Base-by-base conservation (phyloP, 1,140 invertebrate species). In the Leptopilina clavipes region DNA sequence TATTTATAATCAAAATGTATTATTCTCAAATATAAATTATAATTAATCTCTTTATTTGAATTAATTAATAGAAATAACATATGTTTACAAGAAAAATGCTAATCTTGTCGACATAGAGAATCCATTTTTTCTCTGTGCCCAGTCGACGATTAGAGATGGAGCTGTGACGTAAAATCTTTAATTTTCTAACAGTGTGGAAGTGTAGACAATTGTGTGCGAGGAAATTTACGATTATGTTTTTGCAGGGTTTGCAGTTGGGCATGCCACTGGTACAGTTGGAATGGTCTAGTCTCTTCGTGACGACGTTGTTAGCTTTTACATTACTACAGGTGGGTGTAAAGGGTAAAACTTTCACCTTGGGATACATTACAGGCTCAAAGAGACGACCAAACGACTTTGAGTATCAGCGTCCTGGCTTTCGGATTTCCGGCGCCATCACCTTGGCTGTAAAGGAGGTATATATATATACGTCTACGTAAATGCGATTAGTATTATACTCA, bases 341-440 rank as follows among this genome's bases (percentile, higher is more conserved):
- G 48, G 84, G 83, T 9, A 83, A 85, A n/a, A 89, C 84, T 1
- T 94, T 94, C 83, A 93, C 92, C 22, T 88, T 96, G 65, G 94
- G 94, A n/a, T 96, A 95, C 85, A 88, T 96, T 52, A 96, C 95
- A 0, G 96, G 96, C 0, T 96, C 95, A 0, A 93, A 95, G 81
- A 89, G 96, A 54, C 90, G 92, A 52, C 93, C 93, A 9, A 94
- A 94, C 2, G 95, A 97, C 87, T 89, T 93, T 45, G 94, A 94
- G 82, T 97, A 97, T 87, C 92, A 93, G 56, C 91, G 94, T 77
- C 96, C 96, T 0, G 96, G 95, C 14, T 85, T 92, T 12, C 92
- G 91, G 48, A 94, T 95, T 79, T 95, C 94, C 76, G 97, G 97
- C 0, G 97, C 96, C 18, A 96, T 98, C 77, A 95, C 95, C 0